phyloP scores from a whole-genome alignment of 2,797 vertebrate species.

The Okamejei kenojei region DNA sequence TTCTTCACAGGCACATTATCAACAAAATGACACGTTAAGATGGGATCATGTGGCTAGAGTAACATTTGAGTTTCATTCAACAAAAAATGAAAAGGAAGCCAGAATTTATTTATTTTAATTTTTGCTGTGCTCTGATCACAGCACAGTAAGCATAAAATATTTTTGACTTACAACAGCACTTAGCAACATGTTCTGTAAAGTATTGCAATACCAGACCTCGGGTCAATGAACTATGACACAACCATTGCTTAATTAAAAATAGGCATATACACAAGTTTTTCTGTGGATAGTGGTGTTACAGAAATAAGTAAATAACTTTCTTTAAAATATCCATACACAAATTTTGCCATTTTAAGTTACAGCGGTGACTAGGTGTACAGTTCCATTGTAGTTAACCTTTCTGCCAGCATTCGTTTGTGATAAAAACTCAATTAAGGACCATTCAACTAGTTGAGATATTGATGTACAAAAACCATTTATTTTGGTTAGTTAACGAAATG shows the following conservation, averaged over 20 bases:
- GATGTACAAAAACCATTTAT: slow-evolving; percentile 56
- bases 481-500: slow-evolving; percentile 51
- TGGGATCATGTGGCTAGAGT: neutral
- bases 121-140: slow-evolving; percentile 81
- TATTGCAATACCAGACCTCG: slow-evolving; percentile 88
- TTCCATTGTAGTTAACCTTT: slow-evolving; percentile 13
- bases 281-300: slow-evolving; percentile 56
- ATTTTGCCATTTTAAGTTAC: slow-evolving; percentile 56
- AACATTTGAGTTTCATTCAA: neutral
- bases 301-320: slow-evolving; percentile 52
- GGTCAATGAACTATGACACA: slow-evolving; percentile 83
- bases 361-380: slow-evolving; percentile 56
- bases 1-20: neutral
- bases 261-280: slow-evolving; percentile 68
- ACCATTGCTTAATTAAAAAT: slow-evolving; percentile 77
- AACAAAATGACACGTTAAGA: neutral
- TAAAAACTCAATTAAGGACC: slow-evolving; percentile 50
- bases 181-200: slow-evolving; percentile 76
- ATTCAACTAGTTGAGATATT: slow-evolving; percentile 65
- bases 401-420: slow-evolving; percentile 41
- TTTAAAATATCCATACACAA: slow-evolving; percentile 55
- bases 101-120: slow-evolving; percentile 79
- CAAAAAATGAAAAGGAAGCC: slow-evolving; percentile 44
- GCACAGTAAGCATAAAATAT: slow-evolving; percentile 88
- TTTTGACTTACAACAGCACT: slow-evolving; percentile 89